A percentile compares a stretch with the other conserved stretches of the same genome.
These are phyloP conservation scores for Lithophane socia DNA, from an alignment of 2,888 invertebrate genomes.

Conservation along the genomic window DNA sequence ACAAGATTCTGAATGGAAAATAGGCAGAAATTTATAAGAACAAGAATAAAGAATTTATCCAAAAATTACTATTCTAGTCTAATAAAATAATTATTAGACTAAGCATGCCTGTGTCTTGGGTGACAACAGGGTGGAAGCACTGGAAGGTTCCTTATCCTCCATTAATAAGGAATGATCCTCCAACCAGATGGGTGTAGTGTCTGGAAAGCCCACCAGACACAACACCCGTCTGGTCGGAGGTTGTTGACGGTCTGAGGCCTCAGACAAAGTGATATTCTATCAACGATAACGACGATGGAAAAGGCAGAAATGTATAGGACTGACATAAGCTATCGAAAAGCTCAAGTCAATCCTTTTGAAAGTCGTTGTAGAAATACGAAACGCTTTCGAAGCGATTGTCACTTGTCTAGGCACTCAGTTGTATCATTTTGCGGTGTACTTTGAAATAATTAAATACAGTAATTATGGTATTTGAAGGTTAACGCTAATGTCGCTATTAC, in stretches of 20 bases:
- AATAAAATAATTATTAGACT: no score
- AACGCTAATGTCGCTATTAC: background rate
- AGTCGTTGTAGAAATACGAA: no score
- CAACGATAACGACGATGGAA: no score
- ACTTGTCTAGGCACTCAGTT: background rate
- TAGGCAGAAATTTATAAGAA: background rate
- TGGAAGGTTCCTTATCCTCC: background rate
- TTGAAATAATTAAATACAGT: background rate
- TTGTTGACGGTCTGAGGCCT: background rate
- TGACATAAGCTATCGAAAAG: no score
- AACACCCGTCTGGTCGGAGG: no score
- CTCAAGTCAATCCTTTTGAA: no score
- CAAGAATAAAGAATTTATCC: background rate
- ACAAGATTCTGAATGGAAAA: background rate
- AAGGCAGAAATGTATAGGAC: no score
- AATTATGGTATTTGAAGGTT: background rate
- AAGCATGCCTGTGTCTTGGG: background rate
- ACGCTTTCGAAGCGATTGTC: no score
- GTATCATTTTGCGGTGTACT: background rate
- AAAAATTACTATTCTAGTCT: no score
- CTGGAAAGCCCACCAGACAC: no score
- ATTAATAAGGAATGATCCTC: background rate
- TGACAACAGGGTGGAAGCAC: background rate
- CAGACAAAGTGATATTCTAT: no score
- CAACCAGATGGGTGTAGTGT: background rate